Evolutionary conservation across 2,113 vertebrate genomes (phyloP), one percentile per base, ranked within the genome.

Genomic region (Zosterops lateralis): DNA sequence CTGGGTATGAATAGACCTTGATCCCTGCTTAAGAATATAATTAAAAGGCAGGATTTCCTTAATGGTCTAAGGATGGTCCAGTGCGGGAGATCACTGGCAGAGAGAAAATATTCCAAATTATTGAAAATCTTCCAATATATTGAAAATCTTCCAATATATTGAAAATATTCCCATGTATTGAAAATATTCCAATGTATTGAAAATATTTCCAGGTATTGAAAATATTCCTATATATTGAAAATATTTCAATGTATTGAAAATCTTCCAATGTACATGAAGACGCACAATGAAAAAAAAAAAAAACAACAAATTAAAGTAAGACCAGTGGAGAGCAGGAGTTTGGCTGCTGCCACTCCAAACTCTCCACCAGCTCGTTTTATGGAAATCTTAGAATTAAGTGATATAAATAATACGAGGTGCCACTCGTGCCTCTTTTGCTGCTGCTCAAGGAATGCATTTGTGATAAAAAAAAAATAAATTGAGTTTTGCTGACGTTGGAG

Each of bases 361-460:
- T 17, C 38, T 60, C 42, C 21, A 53, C 40, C 34, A 4, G 1
- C 67, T 62, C 9, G 0, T 50, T 81, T 45, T 40, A 17, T 14
- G 54, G 42, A 66, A 48, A 26, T 11, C 38, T 17, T 9, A 12
- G 47, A 12, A 53, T 51, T 13, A 4, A 1, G 4, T 2, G 0
- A n/a, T 3, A 29, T 5, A n/a, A 60, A 54, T 10, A 13, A 34
- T 1, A 6, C 0, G 22, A 47, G 31, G 36, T 7, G 53, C 51
- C 68, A 40, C 32, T 40, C 26, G 2, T 8, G 8, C 18, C 54
- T 20, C 72, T 65, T 65, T 16, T 34, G 17, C 38, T 21, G 36
- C 1, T 2, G 22, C 58, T 60, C 14, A 20, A 16, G 24, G 38
- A 58, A 16, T 1, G 6, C 3, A 1, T 6, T 34, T 12, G 17